Conservation (phyloP, 2,888 invertebrate species). For the Epinotia bilunana region DNA sequence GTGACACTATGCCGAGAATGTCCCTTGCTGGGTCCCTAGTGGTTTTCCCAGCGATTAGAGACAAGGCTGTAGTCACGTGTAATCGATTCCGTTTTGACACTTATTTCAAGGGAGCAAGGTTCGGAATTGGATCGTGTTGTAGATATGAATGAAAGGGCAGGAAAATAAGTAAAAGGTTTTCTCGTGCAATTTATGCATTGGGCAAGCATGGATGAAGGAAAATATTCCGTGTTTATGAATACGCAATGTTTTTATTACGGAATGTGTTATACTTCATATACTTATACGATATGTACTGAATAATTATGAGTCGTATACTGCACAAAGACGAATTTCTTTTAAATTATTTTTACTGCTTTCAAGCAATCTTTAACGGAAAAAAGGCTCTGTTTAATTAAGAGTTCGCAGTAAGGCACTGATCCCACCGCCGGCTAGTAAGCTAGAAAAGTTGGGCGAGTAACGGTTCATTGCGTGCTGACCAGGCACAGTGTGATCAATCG, state of each 20-base stretch:
- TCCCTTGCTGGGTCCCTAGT: constrained; percentile 24
- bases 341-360: too few species aligned
- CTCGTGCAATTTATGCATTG: constrained; percentile 18
- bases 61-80: not conserved
- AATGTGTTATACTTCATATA: not conserved
- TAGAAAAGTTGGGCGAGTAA: too few species aligned
- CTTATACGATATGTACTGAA: too few species aligned
- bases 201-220: not conserved
- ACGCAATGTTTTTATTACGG: not conserved
- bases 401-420: too few species aligned
- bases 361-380: too few species aligned
- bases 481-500: too few species aligned
- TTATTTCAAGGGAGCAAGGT: not conserved
- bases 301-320: too few species aligned
- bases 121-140: not conserved
- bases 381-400: too few species aligned
- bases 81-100: not conserved
- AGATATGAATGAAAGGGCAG: constrained; percentile 14
- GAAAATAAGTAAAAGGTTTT: constrained; percentile 7
- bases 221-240: constrained; percentile 4
- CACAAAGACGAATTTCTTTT: too few species aligned
- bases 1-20: constrained; percentile 39
- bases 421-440: too few species aligned
- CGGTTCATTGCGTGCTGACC: too few species aligned
- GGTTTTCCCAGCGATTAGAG: constrained; percentile 40